A percentile compares a stretch with the other conserved stretches of the same genome.
Conservation (phyloP, 2,797 vertebrate species). For the Sebastes steindachneri region DNA sequence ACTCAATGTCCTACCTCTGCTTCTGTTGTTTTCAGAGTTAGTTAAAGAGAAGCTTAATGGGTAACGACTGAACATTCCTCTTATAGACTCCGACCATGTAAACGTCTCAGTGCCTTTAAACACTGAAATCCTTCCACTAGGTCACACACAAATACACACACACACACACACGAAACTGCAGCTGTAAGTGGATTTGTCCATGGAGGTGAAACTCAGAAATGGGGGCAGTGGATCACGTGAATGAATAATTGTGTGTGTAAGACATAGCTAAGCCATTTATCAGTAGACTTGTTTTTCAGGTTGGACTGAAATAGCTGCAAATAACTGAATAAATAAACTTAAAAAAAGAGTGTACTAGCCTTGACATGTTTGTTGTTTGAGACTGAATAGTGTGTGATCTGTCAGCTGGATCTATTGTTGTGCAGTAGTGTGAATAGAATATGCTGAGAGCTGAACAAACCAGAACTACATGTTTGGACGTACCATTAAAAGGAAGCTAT, state of each 20-base stretch:
- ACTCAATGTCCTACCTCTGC: not conserved
- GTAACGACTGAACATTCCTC: slow-evolving; percentile 40
- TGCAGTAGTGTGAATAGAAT: not conserved
- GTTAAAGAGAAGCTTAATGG: slow-evolving; percentile 19
- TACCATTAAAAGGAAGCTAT: too few species aligned
- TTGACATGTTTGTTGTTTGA: not conserved
- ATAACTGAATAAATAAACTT: not conserved
- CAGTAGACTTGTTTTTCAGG: not conserved
- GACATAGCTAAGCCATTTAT: not conserved
- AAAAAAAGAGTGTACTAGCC: not conserved
- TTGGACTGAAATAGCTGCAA: not conserved
- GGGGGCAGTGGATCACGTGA: slow-evolving; percentile 37
- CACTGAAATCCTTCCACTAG: slow-evolving; percentile 20
- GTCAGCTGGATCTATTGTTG: slow-evolving; percentile 1
- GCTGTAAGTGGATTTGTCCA: slow-evolving; percentile 53
- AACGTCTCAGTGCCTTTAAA: slow-evolving; percentile 30
- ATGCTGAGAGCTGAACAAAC: slow-evolving; percentile 38
- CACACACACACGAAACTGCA: not conserved
- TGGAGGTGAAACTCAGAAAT: slow-evolving; percentile 13
- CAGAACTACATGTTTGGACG: slow-evolving; percentile 1
- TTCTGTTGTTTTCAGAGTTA: not conserved
- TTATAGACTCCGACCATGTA: slow-evolving; percentile 8
- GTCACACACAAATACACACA: slow-evolving; percentile 19
- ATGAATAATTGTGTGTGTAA: not conserved
- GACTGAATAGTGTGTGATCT: not conserved